A percentile compares a stretch with the other conserved stretches of the same genome.
These are phyloP conservation scores for Manis pentadactyla DNA, from an alignment of 2,797 vertebrate genomes.

Conservation along the genomic window DNA sequence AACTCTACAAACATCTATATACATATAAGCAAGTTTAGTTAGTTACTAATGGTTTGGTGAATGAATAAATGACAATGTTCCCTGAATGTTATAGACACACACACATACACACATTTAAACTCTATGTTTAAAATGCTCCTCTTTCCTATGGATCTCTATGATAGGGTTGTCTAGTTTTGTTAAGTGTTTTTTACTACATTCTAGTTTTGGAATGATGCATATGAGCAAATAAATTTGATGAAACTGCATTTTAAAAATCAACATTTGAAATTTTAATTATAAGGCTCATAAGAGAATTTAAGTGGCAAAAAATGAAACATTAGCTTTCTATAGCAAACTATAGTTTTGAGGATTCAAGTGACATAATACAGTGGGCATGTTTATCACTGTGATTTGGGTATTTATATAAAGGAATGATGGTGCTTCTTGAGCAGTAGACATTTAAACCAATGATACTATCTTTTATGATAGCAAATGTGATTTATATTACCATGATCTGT, in stretches of 20 bases:
- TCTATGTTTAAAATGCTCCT: background rate
- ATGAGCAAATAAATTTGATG: background rate
- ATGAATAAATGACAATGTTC: background rate
- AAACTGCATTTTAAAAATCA: constrained; percentile 51
- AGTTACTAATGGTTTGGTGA: background rate
- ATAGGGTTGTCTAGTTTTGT: constrained; percentile 8
- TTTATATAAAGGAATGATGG: constrained; percentile 45
- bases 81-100: background rate
- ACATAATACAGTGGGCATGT: background rate
- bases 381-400: constrained; percentile 59
- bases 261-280: background rate
- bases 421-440: constrained; percentile 69
- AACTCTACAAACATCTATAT: background rate
- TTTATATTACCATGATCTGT: constrained; percentile 11
- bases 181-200: background rate
- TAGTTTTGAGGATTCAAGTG: background rate
- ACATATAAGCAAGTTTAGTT: background rate
- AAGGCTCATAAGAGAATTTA: background rate
- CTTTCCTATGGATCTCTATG: background rate
- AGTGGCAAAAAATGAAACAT: background rate
- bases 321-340: background rate
- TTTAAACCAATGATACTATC: constrained; percentile 61
- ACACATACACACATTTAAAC: background rate
- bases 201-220: background rate
- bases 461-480: constrained; percentile 20